Evolutionary conservation across 2,797 vertebrate species (phyloP).

Genomic region (Sternotherus odoratus): DNA sequence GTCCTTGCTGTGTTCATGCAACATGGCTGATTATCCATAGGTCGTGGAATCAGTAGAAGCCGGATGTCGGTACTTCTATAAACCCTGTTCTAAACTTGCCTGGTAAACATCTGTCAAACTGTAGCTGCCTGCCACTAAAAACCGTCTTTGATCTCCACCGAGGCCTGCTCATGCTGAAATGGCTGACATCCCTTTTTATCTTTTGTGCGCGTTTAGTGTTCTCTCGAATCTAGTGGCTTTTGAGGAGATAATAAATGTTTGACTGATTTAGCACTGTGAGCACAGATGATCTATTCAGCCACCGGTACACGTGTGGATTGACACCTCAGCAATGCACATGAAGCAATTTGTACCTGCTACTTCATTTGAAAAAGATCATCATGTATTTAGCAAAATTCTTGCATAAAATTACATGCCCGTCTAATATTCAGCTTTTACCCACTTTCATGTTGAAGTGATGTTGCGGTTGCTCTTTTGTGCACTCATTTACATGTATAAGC

Average conservation of each 20-base stretch:
- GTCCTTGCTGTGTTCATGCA: rapidly evolving
- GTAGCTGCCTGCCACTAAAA: neutral
- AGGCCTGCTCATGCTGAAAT: neutral
- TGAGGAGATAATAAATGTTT: neutral
- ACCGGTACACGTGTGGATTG: slow-evolving; percentile 3
- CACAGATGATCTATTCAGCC: slow-evolving; percentile 24
- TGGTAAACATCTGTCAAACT: rapidly evolving
- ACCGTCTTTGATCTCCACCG: neutral
- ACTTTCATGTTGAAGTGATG: neutral
- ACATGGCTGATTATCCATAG: neutral
- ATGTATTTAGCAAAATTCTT: neutral
- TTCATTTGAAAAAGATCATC: neutral
- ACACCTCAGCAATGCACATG: slow-evolving; percentile 43
- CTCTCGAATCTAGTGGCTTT: neutral
- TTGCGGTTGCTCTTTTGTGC: rapidly evolving
- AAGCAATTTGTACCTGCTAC: neutral
- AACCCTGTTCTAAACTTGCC: neutral
- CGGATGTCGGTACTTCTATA: neutral
- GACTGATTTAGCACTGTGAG: slow-evolving; percentile 28
- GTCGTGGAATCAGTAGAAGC: rapidly evolving
- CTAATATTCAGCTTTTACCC: neutral
- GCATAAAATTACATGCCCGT: neutral
- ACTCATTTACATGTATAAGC: neutral
- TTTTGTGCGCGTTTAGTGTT: slow-evolving; percentile 16
- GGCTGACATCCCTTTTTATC: slow-evolving; percentile 40